These are phyloP conservation scores for Galeopterus variegatus DNA, from an alignment of 2,113 vertebrate species.

Conservation along the genomic window DNA sequence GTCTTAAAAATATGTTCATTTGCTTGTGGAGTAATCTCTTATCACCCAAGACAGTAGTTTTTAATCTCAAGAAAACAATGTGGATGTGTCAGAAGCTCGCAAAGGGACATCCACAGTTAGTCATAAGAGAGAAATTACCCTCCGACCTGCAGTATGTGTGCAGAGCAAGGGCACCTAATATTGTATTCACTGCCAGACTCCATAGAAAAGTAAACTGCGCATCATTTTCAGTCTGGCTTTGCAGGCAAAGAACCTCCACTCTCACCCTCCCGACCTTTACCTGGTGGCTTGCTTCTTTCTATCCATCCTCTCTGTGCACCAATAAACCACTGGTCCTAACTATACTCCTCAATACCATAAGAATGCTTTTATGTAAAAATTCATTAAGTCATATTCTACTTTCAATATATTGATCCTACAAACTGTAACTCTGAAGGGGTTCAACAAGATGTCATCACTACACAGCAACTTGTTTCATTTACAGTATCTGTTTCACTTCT, in stretches of 20 bases:
- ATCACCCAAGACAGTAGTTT: not conserved
- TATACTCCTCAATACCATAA: not conserved
- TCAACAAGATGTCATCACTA: conserved; percentile 88
- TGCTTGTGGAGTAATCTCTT: not conserved
- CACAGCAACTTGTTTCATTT: conserved; percentile 89
- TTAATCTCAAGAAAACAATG: not conserved
- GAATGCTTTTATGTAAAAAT: conserved; percentile 68
- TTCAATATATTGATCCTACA: conserved; percentile 83
- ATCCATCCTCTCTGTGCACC: not conserved
- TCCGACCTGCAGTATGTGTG: not conserved
- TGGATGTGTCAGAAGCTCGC: not conserved
- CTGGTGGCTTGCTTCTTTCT: not conserved
- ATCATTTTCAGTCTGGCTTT: not conserved
- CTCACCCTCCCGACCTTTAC: not conserved
- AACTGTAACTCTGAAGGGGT: conserved; percentile 85
- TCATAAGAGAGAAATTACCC: not conserved
- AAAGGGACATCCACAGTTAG: not conserved
- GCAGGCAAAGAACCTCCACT: not conserved
- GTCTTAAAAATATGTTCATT: conserved; percentile 35
- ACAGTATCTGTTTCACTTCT: conserved; percentile 91
- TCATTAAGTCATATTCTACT: conserved; percentile 72
- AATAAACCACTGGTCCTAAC: not conserved
- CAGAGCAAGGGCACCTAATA: not conserved
- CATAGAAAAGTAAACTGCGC: not conserved
- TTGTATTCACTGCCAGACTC: not conserved